A percentile compares a stretch with the other conserved stretches of the same genome.
These are phyloP conservation scores for Phainopepla nitens DNA, from an alignment of 2,113 vertebrate genomes.

Conservation along the genomic window DNA sequence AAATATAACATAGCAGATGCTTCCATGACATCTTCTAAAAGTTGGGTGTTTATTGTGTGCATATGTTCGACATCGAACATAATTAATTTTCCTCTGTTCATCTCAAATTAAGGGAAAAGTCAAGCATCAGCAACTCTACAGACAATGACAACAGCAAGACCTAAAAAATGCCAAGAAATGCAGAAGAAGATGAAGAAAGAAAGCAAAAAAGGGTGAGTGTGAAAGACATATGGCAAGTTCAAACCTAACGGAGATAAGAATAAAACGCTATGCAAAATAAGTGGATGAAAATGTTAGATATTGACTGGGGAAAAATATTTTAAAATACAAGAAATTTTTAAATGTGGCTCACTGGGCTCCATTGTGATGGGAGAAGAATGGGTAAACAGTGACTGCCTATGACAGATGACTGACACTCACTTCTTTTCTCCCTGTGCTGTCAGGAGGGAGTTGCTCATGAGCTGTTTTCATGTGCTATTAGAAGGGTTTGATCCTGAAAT, in stretches of 20 bases:
- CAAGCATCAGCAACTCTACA: not conserved
- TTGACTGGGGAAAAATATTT: not conserved
- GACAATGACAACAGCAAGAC: not conserved
- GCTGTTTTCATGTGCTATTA: not conserved
- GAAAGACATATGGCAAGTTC: not conserved
- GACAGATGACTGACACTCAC: not conserved
- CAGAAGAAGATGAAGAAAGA: not conserved
- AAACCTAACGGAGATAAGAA: not conserved
- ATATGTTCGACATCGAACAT: conserved; percentile 48
- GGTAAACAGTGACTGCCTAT: not conserved
- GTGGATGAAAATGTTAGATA: not conserved
- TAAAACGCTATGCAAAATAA: not conserved
- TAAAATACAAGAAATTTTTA: not conserved
- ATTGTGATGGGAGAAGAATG: not conserved
- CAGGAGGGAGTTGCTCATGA: not conserved
- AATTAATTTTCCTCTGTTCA: conserved; percentile 60
- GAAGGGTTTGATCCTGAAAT: not conserved
- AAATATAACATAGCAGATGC: conserved; percentile 34
- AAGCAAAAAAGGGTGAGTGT: not conserved
- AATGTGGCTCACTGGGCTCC: not conserved
- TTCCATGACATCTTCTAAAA: conserved; percentile 44
- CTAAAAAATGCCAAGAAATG: not conserved
- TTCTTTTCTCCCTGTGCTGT: not conserved
- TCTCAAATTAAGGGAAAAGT: conserved; percentile 37
- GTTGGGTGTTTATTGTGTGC: conserved; percentile 42